Evolutionary conservation across 2,797 vertebrate species (phyloP).

Genomic region (Potorous gilbertii): DNA sequence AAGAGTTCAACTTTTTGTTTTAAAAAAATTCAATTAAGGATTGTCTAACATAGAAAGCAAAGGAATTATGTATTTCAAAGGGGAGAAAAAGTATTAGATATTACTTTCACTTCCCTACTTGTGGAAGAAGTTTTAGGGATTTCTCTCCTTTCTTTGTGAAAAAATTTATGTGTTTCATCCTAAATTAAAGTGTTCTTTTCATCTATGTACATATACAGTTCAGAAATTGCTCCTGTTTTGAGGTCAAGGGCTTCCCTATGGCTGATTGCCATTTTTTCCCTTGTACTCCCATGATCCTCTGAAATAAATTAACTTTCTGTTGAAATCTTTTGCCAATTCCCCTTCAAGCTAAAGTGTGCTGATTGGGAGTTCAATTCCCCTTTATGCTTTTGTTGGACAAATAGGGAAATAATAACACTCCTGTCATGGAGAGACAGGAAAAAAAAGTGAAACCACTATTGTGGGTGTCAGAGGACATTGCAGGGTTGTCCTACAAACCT

Average conservation of each 20-base stretch:
- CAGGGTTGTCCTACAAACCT: slow-evolving; percentile 6
- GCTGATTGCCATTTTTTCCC: slow-evolving; percentile 83
- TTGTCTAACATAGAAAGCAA: slow-evolving; percentile 21
- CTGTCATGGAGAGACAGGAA: slow-evolving; percentile 59
- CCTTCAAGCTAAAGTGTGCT: slow-evolving; percentile 78
- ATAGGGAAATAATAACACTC: slow-evolving; percentile 69
- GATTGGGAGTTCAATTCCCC: slow-evolving; percentile 73
- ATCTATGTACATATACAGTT: slow-evolving; percentile 74
- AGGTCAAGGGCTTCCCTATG: slow-evolving; percentile 88
- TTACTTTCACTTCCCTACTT: slow-evolving; percentile 73
- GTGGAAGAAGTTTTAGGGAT: slow-evolving; percentile 67
- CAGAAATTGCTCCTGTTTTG: slow-evolving; percentile 82
- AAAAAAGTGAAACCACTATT: slow-evolving; percentile 39
- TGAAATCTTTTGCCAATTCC: slow-evolving; percentile 82
- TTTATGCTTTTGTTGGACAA: slow-evolving; percentile 74
- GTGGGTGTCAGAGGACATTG: slow-evolving; percentile 55
- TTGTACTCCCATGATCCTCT: slow-evolving; percentile 84
- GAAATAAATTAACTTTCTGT: slow-evolving; percentile 88
- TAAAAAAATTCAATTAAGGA: slow-evolving; percentile 16
- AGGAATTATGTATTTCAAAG: slow-evolving; percentile 23
- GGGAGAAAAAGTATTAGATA: slow-evolving; percentile 74
- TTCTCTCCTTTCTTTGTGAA: slow-evolving; percentile 79
- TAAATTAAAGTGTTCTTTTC: slow-evolving; percentile 79
- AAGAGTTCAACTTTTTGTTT: slow-evolving; percentile 75
- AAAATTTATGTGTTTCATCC: slow-evolving; percentile 80